Conservation (phyloP, 1,140 invertebrate species). For the Carcinoscorpius rotundicauda region DNA sequence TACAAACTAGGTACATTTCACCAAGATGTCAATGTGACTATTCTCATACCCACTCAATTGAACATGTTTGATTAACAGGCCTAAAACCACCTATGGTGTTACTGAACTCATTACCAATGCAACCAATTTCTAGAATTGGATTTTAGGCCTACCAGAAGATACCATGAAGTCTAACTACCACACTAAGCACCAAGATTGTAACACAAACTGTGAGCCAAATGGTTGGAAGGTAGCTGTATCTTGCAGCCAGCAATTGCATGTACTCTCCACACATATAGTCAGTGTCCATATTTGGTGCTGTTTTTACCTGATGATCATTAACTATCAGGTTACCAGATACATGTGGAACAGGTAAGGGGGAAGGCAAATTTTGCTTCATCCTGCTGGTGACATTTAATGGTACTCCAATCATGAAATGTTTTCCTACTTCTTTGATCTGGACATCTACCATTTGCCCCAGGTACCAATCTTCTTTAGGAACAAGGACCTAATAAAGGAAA, state of each 20-base stretch:
- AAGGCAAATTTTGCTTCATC: background rate
- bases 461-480: conserved; percentile 58
- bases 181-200: background rate
- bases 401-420: conserved; percentile 74
- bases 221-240: no score
- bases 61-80: no score
- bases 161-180: background rate
- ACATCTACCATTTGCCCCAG: conserved; percentile 76
- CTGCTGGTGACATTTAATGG: conserved; percentile 35
- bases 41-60: no score
- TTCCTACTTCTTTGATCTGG: conserved; percentile 56
- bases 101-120: no score
- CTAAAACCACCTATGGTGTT: no score
- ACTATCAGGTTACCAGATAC: background rate
- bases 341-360: background rate
- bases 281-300: background rate
- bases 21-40: no score
- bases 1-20: no score
- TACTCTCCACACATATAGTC: background rate
- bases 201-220: background rate
- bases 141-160: no score
- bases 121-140: no score
- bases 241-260: background rate
- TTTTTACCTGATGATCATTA: background rate
- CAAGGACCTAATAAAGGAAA: conserved; percentile 43